Evolutionary conservation across 2,888 invertebrate genomes (phyloP).

Genomic region (Drosophila subsilvestris): DNA sequence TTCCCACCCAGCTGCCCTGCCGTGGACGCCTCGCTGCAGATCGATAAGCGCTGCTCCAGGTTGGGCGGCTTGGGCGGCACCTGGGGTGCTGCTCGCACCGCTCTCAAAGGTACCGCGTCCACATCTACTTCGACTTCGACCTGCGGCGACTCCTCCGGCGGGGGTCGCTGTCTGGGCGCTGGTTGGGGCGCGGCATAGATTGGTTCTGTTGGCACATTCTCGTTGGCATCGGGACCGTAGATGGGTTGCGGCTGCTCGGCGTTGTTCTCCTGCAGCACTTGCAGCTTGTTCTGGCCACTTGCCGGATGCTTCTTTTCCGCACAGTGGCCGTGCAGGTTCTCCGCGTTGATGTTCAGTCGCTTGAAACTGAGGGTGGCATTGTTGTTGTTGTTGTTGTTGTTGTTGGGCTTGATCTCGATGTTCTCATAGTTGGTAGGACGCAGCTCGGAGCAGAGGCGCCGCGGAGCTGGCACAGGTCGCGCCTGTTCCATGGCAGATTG

Average conservation of each 20-base stretch:
- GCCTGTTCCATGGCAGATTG: conserved; percentile 57
- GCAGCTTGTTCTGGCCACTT: conserved; percentile 69
- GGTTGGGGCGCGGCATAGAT: conserved; percentile 77
- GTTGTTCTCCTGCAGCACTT: conserved; percentile 50
- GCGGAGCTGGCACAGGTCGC: conserved; percentile 82
- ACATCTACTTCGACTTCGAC: neutral
- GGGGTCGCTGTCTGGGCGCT: conserved; percentile 79
- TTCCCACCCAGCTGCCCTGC: conserved; percentile 42
- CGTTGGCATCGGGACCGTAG: conserved; percentile 81
- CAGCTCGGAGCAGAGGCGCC: conserved; percentile 79
- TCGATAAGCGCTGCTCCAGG: conserved; percentile 75
- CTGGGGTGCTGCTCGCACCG: conserved; percentile 44
- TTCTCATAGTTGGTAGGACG: conserved; percentile 82
- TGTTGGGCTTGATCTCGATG: conserved; percentile 77
- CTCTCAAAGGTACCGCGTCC: conserved; percentile 11
- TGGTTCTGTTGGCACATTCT: conserved; percentile 68
- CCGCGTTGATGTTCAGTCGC: conserved; percentile 78
- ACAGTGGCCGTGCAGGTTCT: conserved; percentile 77
- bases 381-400: conserved; percentile 49
- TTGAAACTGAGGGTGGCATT: conserved; percentile 56
- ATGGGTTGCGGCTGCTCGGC: conserved; percentile 60
- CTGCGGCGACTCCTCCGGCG: neutral
- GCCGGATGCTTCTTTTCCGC: conserved; percentile 72
- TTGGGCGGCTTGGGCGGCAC: conserved; percentile 54
- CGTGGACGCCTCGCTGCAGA: conserved; percentile 78